Evolutionary conservation across 2,797 vertebrate genomes (phyloP).

Genomic region (Caiman crocodilus): DNA sequence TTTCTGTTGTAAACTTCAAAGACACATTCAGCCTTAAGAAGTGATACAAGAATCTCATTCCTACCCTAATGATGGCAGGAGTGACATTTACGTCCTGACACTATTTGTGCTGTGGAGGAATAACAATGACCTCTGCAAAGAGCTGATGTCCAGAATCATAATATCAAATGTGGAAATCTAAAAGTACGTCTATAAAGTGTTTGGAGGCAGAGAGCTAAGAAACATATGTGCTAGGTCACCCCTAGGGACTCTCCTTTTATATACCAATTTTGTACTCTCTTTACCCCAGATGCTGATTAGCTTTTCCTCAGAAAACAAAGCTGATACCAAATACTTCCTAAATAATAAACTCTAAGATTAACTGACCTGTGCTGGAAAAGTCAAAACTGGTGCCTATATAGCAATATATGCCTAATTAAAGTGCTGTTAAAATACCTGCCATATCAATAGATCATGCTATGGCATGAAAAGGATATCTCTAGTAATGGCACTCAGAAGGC

Average conservation of each 20-base stretch:
- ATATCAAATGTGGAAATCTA: neutral
- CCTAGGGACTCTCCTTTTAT: neutral
- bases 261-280: neutral
- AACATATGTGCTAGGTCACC: neutral
- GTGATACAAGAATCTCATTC: neutral
- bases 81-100: neutral
- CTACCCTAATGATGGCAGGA: neutral
- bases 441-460: slow-evolving; percentile 37
- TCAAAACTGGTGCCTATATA: neutral
- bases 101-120: neutral
- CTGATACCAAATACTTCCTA: neutral
- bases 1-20: neutral
- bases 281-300: neutral
- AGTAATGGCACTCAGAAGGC: slow-evolving; percentile 48
- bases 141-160: neutral
- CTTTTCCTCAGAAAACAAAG: slow-evolving; percentile 5
- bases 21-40: neutral
- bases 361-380: neutral
- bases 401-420: slow-evolving; percentile 1
- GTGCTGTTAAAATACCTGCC: neutral
- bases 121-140: neutral
- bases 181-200: neutral
- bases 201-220: neutral
- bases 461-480: slow-evolving; percentile 44
- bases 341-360: neutral